These are phyloP conservation scores for Melanophora roralis DNA, from an alignment of 2,888 invertebrate species.

Conservation along the genomic window DNA sequence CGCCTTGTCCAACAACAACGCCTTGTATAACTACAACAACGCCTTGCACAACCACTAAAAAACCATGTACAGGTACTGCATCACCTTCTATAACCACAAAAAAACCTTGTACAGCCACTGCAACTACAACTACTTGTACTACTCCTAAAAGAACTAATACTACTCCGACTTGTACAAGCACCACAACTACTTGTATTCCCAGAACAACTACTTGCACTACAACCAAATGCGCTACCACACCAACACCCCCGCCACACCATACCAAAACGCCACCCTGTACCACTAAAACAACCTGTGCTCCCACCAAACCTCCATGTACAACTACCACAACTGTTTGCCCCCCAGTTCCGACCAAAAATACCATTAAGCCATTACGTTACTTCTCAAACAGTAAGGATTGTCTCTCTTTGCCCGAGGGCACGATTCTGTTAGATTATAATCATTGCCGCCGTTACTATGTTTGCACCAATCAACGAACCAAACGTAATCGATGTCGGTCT, in stretches of 20 bases:
- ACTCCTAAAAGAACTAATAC: no score
- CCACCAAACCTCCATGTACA: neutral
- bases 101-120: neutral
- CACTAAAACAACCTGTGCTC: neutral
- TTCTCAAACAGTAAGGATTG: conserved; percentile 12
- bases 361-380: neutral
- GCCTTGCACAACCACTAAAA: neutral
- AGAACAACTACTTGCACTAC: neutral
- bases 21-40: neutral
- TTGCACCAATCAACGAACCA: conserved; percentile 7
- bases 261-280: neutral
- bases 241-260: neutral
- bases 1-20: neutral
- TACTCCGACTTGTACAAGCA: neutral
- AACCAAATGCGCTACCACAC: neutral
- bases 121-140: neutral
- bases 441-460: conserved; percentile 43
- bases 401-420: neutral
- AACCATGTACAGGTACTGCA: neutral
- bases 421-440: conserved; percentile 27
- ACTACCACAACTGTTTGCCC: neutral
- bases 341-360: neutral
- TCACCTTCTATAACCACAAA: neutral
- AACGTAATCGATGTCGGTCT: neutral
- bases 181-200: neutral